Evolutionary conservation across 1,140 invertebrate species (phyloP).

Genomic region (Anoplolepis gracilipes): DNA sequence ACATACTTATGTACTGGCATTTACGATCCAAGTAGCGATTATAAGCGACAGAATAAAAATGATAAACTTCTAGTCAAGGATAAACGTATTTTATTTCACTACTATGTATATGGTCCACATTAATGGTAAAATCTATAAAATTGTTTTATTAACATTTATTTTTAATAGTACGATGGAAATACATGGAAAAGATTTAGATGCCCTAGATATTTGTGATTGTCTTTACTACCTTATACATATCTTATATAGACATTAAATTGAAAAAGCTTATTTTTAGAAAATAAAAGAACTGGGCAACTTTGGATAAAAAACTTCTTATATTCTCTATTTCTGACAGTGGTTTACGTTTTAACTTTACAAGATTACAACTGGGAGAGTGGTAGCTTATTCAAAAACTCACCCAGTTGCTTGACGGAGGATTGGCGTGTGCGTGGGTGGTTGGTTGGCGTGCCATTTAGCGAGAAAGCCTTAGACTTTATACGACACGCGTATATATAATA

Average conservation of each 20-base stretch:
- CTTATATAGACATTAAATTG: background rate
- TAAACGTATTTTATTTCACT: background rate
- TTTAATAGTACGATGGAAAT: background rate
- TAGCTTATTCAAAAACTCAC: conserved; percentile 27
- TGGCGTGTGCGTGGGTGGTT: conserved; percentile 55
- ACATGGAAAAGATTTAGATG: background rate
- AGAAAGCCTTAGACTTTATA: conserved; percentile 67
- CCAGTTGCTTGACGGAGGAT: conserved; percentile 51
- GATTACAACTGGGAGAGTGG: conserved; percentile 68
- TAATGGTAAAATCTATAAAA: background rate
- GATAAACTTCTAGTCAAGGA: background rate
- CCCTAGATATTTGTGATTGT: background rate
- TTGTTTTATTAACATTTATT: background rate
- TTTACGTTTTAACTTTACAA: conserved; percentile 83
- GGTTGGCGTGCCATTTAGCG: conserved; percentile 81
- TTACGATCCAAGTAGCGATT: conserved; percentile 9
- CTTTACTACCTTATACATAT: background rate
- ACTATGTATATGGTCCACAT: no score
- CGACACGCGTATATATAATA: conserved; percentile 47
- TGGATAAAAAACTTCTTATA: conserved; percentile 50
- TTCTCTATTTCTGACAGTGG: conserved; percentile 57
- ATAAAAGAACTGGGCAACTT: background rate
- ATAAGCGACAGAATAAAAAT: background rate
- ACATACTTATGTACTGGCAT: background rate
- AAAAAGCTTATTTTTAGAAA: background rate